phyloP scores from a whole-genome alignment of 1,140 invertebrate genomes.

The Globodera rostochiensis region DNA sequence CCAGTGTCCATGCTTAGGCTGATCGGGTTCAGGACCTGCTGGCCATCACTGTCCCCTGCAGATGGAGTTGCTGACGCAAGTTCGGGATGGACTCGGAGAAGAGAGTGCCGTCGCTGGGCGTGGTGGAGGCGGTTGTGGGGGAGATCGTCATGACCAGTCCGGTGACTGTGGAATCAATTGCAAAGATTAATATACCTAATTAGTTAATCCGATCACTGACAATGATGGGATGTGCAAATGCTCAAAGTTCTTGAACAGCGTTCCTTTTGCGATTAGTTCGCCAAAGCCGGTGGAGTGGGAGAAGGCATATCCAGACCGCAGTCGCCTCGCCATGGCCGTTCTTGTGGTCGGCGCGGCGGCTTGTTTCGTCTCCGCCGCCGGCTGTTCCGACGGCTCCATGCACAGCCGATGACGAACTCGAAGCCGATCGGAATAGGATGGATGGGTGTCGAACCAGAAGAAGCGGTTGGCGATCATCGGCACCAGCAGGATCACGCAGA shows the following conservation, averaged over 20 bases:
- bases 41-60: background rate
- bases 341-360: constrained; percentile 84
- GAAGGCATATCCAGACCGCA: constrained; percentile 96
- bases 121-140: background rate
- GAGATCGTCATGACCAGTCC: background rate
- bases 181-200: background rate
- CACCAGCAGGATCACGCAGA: constrained; percentile 81
- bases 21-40: background rate
- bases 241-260: constrained; percentile 77
- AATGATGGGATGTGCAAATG: constrained; percentile 47
- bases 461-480: constrained; percentile 92
- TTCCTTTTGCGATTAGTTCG: constrained; percentile 92
- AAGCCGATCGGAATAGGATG: constrained; percentile 87
- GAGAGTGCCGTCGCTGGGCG: background rate
- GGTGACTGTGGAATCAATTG: background rate
- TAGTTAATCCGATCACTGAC: constrained; percentile 15
- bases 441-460: constrained; percentile 83
- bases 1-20: background rate
- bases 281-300: constrained; percentile 96
- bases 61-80: background rate
- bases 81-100: constrained; percentile 2
- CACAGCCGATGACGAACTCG: constrained; percentile 76
- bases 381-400: background rate
- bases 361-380: constrained; percentile 70
- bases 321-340: constrained; percentile 70